Conservation (phyloP, 1,140 invertebrate species). For the Drosophila orosa region DNA sequence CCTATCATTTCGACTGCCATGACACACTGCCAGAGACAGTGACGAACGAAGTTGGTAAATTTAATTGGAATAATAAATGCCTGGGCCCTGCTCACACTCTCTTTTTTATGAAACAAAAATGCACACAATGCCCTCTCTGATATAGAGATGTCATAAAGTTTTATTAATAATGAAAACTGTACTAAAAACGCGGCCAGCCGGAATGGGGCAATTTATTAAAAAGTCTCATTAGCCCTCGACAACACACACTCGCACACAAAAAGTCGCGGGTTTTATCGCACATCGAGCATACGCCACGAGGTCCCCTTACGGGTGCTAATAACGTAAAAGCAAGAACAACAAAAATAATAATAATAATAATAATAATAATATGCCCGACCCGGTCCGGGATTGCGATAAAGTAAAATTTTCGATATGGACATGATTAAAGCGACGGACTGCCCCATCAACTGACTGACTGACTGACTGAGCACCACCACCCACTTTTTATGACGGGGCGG, state of each 20-base stretch:
- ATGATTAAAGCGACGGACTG: slow-evolving; percentile 62
- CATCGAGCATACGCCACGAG: slow-evolving; percentile 76
- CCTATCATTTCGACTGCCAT: slow-evolving; percentile 37
- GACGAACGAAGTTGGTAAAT: slow-evolving; percentile 67
- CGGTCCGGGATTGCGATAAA: slow-evolving; percentile 68
- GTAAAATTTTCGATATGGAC: slow-evolving; percentile 81
- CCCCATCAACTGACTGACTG: slow-evolving; percentile 19
- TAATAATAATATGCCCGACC: slow-evolving; percentile 57
- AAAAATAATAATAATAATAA: slow-evolving; percentile 70
- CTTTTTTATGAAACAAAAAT: slow-evolving; percentile 67
- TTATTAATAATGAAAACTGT: slow-evolving; percentile 83
- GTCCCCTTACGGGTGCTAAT: slow-evolving; percentile 78
- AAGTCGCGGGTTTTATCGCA: slow-evolving; percentile 64
- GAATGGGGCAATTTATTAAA: slow-evolving; percentile 79
- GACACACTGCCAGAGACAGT: slow-evolving; percentile 55
- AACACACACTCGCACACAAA: slow-evolving; percentile 16
- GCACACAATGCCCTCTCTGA: slow-evolving; percentile 51
- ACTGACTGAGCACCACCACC: slow-evolving; percentile 4
- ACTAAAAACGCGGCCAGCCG: slow-evolving; percentile 65
- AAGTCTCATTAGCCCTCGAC: slow-evolving; percentile 76
- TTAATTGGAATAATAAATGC: slow-evolving; percentile 80
- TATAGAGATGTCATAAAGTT: slow-evolving; percentile 79
- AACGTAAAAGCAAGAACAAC: slow-evolving; percentile 70
- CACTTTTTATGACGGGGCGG: slow-evolving; percentile 32
- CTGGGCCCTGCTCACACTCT: slow-evolving; percentile 8